Evolutionary conservation across 2,797 vertebrate genomes (phyloP), one percentile per base, ranked within the genome.

Genomic region (Trichosurus vulpecula): DNA sequence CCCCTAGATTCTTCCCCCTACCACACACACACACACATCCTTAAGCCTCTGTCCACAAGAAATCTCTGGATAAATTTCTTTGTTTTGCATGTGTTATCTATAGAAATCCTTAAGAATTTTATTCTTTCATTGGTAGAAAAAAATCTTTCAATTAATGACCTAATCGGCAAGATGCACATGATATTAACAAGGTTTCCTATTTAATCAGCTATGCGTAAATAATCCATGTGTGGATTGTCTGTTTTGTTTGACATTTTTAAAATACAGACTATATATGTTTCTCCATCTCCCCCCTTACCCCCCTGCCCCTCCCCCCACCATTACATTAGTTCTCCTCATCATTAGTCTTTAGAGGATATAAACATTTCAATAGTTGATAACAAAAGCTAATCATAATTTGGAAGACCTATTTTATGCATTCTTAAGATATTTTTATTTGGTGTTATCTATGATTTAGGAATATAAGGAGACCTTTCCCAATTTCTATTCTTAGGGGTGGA

Each of bases 401-500:
- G 74, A 81, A 81, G 2, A 4, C 41, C 19, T 81, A 25, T 81
- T 81, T 81, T 47, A 81, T 81, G n/a, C 6, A 25, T 47, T 81
- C 56, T 94, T 96, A 52, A 54, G 90, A 93, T 92, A 31, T 41
- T 93, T 52, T 92, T 95, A 2, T 94, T 94, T 92, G 58, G 52
- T 52, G 93, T 51, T 56, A 0, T 90, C 94, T 96, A 51, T 93
- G 87, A 1, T 93, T 96, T 52, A 91, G 54, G 93, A 93, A 66
- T 74, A 16, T 93, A 87, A 55, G 13, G 41, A 81, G 29, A 41
- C 47, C 58, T 25, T 94, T 95, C 55, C 90, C 57, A 10, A 92
- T 91, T 90, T 94, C 61, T 74, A 0, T 92, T 56, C 55, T 27
- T 25, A 55, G 19, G 25, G 25, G 19, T 55, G 54, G 54, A 55